phyloP scores from a whole-genome alignment of 2,113 vertebrate species.

The Junco hyemalis region DNA sequence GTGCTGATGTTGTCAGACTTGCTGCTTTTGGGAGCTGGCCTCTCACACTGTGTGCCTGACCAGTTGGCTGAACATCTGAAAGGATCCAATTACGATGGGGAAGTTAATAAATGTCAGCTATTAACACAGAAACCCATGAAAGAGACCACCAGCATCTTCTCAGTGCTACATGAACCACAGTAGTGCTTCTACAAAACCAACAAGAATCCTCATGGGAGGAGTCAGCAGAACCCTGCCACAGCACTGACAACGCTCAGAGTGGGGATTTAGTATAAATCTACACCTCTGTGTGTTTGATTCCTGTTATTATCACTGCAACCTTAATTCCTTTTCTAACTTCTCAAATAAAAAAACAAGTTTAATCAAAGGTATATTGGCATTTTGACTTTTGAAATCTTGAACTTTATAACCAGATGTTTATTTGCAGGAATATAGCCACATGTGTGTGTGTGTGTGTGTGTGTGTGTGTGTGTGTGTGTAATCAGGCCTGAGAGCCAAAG shows the following conservation, averaged over 20 bases:
- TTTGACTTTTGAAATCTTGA: background rate
- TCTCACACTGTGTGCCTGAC: conserved; percentile 97
- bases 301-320: background rate
- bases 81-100: conserved; percentile 66
- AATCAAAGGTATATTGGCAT: background rate
- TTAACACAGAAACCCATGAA: background rate
- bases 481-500: background rate
- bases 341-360: background rate
- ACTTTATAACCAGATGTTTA: background rate
- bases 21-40: conserved; percentile 97
- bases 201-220: background rate
- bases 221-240: background rate
- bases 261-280: background rate
- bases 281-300: background rate
- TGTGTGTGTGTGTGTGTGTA: background rate
- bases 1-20: conserved; percentile 92
- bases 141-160: background rate
- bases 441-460: no score
- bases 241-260: background rate
- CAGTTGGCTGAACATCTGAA: conserved; percentile 96
- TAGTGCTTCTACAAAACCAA: background rate
- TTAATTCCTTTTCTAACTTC: background rate
- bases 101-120: conserved; percentile 44
- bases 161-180: background rate
- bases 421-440: background rate